phyloP scores from a whole-genome alignment of 2,888 invertebrate species.

The Hartigia nigra region DNA sequence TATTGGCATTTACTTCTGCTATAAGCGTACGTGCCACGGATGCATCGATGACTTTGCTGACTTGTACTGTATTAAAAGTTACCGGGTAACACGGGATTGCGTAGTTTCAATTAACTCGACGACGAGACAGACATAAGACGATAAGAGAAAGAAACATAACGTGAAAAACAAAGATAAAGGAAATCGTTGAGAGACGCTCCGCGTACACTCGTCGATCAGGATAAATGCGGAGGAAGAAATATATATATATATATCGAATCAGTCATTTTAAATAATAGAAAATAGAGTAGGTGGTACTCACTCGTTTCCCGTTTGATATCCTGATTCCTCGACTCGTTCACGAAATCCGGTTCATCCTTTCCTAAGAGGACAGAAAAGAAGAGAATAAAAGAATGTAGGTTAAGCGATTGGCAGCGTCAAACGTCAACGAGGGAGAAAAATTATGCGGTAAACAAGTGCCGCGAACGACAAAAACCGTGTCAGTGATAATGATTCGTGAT shows the following conservation, averaged over 20 bases:
- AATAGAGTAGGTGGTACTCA: constrained; percentile 31
- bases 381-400: background rate
- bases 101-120: background rate
- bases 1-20: constrained; percentile 36
- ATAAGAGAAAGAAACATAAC: constrained; percentile 9
- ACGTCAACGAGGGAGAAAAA: background rate
- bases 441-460: background rate
- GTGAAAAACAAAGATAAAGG: constrained; percentile 1
- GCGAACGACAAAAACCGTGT: constrained; percentile 5
- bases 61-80: background rate
- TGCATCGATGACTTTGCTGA: constrained; percentile 22
- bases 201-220: constrained; percentile 13
- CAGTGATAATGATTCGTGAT: constrained; percentile 44
- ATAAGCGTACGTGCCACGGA: constrained; percentile 37
- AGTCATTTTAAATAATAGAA: constrained; percentile 23
- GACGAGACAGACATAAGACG: background rate
- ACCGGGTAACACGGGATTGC: background rate
- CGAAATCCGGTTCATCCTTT: constrained; percentile 34
- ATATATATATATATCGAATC: constrained; percentile 11
- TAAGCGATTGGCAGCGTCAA: background rate
- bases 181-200: constrained; percentile 28
- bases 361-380: background rate
- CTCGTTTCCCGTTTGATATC: constrained; percentile 52
- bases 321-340: constrained; percentile 42
- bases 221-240: constrained; percentile 9